Evolutionary conservation across 2,797 vertebrate species (phyloP).

Genomic region (Lutra lutra): DNA sequence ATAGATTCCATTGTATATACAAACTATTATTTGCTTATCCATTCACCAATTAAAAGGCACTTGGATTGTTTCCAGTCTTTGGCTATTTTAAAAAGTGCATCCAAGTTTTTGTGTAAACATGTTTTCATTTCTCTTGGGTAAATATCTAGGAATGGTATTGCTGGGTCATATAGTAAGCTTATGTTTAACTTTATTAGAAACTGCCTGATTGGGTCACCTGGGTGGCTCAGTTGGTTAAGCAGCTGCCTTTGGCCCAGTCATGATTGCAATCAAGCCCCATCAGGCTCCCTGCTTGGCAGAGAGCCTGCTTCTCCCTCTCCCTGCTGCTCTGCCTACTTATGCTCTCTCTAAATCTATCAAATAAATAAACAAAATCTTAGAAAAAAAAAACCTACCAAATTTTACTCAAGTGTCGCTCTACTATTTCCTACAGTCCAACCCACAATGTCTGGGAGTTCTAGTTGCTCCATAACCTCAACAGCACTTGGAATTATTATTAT

Average conservation of each 20-base stretch:
- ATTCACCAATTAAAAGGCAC: constrained; percentile 1
- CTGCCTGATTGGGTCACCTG: background rate
- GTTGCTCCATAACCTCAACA: background rate
- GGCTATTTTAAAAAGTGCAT: background rate
- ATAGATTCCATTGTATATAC: background rate
- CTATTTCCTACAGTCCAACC: background rate
- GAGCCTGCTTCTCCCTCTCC: too few species aligned
- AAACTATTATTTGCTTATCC: background rate
- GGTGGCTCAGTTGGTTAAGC: too few species aligned
- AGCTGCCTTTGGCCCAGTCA: too few species aligned
- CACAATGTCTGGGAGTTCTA: background rate
- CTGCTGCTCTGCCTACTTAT: too few species aligned
- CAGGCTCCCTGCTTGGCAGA: too few species aligned
- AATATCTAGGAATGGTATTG: background rate
- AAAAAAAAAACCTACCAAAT: too few species aligned
- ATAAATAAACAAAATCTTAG: too few species aligned
- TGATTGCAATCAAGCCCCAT: too few species aligned
- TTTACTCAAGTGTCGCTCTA: background rate
- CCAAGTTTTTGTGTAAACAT: constrained; percentile 24
- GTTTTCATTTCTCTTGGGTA: constrained; percentile 34
- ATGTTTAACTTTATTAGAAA: background rate
- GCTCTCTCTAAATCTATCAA: too few species aligned
- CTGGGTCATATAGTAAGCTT: background rate
- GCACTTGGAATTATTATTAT: background rate
- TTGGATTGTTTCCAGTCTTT: background rate